Conservation (phyloP, 2,888 invertebrate genomes). For the Pegoplata infirma region DNA sequence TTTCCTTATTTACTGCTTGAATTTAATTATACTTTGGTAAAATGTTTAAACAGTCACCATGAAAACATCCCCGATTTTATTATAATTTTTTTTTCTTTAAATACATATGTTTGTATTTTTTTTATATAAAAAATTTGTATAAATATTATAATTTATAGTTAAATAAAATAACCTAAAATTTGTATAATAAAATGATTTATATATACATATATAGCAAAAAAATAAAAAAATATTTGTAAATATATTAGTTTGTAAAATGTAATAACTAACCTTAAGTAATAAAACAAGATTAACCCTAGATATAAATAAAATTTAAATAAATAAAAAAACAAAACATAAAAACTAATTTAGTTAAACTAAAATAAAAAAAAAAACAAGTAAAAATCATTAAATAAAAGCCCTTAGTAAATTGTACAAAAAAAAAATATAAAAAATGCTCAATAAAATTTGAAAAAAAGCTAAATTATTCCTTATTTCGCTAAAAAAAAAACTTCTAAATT, state of each 20-base stretch:
- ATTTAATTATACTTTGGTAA: too few relatives aligned
- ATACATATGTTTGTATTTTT: too few relatives aligned
- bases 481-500: too few relatives aligned
- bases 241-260: constrained; percentile 48
- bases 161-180: background rate
- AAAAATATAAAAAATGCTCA: constrained; percentile 10
- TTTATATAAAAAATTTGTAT: too few relatives aligned
- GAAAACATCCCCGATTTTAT: too few relatives aligned
- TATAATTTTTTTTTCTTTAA: too few relatives aligned
- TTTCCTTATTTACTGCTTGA: too few relatives aligned
- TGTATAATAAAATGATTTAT: background rate
- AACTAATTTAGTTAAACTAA: constrained; percentile 48
- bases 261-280: constrained; percentile 33
- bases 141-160: background rate
- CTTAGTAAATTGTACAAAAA: constrained; percentile 54
- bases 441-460: constrained; percentile 13
- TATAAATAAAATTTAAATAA: constrained; percentile 16
- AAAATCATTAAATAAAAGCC: constrained; percentile 33
- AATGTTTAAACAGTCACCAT: too few relatives aligned
- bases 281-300: constrained; percentile 7
- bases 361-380: constrained; percentile 15
- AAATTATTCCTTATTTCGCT: background rate
- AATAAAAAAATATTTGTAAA: constrained; percentile 30
- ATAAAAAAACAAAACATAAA: constrained; percentile 10
- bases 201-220: constrained; percentile 4